Base-by-base conservation (phyloP, 1,140 invertebrate genomes). In the Theocolax elegans region DNA sequence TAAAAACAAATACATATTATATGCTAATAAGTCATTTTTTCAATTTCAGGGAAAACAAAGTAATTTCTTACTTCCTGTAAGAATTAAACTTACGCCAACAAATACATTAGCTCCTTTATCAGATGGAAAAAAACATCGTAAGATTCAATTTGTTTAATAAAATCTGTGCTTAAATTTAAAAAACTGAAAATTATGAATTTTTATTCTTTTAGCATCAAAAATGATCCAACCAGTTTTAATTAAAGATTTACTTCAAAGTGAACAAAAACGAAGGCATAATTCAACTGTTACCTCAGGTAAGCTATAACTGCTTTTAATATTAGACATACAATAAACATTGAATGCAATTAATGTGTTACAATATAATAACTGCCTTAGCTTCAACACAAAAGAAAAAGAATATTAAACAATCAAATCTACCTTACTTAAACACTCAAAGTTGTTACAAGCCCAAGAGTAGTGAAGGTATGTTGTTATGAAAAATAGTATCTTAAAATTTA, bases 381-480 rank as follows among this genome's bases (percentile, higher is more conserved):
- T 72, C 70, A 31, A 49, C 42, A 12, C 29, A 77, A 72, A 64
- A 72, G 29, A 66, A 54, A 23, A 58, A 25, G 49, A 27, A 17
- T 31, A 3, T 74, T 48, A 62, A 76, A 66, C 74, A 40, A 72
- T 60, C 48, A 21, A 53, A 31, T 7, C n/a, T 42, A 59, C 35
- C 54, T 10, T 64, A 40, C 48, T 9, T 53, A 62, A 62, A 51
- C 54, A 62, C 64, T 10, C 54, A 67, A 29, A 72, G 64, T 31
- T 71, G 51, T 65, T 27, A 60, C 17, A 71, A 66, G 21, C 31
- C 51, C 3, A 46, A 35, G 31, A 54, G 58, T 1, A 51, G 56
- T 44, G 54, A 65, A 72, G 67, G 72, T 74, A 46, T 48, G 60
- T n/a, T n/a, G n/a, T n/a, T n/a, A n/a, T n/a, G n/a, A n/a, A n/a